These are phyloP conservation scores for Melanogrammus aeglefinus DNA, from an alignment of 2,797 vertebrate genomes.

Conservation along the genomic window DNA sequence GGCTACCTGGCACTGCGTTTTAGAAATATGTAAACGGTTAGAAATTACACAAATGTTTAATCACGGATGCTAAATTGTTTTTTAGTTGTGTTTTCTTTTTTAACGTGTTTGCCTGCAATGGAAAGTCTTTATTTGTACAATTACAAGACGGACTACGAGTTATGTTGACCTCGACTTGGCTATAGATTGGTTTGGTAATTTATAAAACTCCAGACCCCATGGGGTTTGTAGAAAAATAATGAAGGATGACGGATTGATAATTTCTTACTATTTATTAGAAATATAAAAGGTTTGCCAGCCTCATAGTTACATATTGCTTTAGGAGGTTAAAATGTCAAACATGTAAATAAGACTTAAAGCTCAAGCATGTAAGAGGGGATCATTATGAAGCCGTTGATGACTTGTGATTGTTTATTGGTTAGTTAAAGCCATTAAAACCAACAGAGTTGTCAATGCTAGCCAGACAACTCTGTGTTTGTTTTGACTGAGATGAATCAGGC, in stretches of 20 bases:
- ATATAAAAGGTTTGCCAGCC: neutral
- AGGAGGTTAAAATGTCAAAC: neutral
- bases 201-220: too few relatives aligned
- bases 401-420: neutral
- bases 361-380: neutral
- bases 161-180: too few relatives aligned
- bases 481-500: neutral
- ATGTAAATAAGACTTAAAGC: too few relatives aligned
- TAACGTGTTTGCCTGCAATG: too few relatives aligned
- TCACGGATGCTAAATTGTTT: too few relatives aligned
- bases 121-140: too few relatives aligned
- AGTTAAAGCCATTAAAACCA: neutral
- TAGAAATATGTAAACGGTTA: constrained; percentile 40
- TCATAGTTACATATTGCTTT: neutral
- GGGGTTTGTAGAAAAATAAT: too few relatives aligned
- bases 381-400: neutral
- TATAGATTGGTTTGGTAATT: too few relatives aligned
- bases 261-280: neutral
- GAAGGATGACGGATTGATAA: neutral
- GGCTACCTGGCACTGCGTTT: constrained; percentile 49
- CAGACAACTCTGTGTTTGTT: neutral
- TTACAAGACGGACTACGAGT: too few relatives aligned
- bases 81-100: too few relatives aligned
- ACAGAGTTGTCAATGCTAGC: neutral
- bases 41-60: constrained; percentile 29